phyloP scores from a whole-genome alignment of 2,113 vertebrate species.

The Epinephelus cyanopodus region DNA sequence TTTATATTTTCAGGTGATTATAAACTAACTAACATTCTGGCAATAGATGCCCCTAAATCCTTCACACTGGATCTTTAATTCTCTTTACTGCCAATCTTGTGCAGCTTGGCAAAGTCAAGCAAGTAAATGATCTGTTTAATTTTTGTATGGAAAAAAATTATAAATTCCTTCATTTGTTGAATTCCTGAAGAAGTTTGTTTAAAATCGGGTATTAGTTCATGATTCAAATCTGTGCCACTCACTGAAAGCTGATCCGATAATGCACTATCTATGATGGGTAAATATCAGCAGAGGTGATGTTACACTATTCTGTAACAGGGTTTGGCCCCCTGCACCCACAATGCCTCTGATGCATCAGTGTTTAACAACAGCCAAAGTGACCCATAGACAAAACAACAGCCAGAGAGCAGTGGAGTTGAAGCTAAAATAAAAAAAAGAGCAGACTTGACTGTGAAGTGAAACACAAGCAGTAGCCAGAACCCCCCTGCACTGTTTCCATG shows the following conservation, averaged over 20 bases:
- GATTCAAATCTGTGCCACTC: not conserved
- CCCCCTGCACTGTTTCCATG: not conserved
- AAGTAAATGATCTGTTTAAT: not conserved
- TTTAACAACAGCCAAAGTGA: not conserved
- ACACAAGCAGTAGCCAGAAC: not conserved
- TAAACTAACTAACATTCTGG: too few relatives aligned
- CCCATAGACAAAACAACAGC: not conserved
- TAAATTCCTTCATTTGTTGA: not conserved
- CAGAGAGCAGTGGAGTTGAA: not conserved
- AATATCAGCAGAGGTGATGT: not conserved
- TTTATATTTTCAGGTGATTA: too few relatives aligned
- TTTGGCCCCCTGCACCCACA: not conserved
- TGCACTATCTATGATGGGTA: not conserved
- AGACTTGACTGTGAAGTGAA: not conserved
- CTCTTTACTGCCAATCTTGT: not conserved
- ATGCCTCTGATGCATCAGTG: not conserved
- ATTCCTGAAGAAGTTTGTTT: not conserved
- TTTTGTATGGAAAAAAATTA: not conserved
- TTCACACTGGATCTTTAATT: too few relatives aligned
- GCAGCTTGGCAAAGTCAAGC: not conserved
- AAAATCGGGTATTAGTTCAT: not conserved
- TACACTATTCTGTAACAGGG: not conserved
- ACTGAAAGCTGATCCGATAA: not conserved
- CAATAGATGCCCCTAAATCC: too few relatives aligned
- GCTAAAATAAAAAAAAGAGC: not conserved